phyloP scores from a whole-genome alignment of 2,888 invertebrate genomes.

The Perdita meconis region DNA sequence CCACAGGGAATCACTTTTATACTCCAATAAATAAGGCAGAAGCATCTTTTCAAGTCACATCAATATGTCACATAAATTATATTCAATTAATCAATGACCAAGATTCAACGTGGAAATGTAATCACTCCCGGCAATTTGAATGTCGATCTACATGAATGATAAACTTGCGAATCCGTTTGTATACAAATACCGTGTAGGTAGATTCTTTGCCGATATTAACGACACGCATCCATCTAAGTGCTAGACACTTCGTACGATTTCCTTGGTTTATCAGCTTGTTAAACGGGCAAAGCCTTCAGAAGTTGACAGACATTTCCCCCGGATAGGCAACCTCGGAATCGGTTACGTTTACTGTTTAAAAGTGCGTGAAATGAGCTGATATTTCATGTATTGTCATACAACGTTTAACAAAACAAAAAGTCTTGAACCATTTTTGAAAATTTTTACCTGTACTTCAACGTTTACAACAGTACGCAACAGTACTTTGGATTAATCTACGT shows the following conservation, averaged over 20 bases:
- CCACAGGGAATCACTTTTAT: neutral
- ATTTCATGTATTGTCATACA: neutral
- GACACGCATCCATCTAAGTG: constrained; percentile 51
- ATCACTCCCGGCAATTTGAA: neutral
- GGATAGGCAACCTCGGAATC: neutral
- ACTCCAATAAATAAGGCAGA: neutral
- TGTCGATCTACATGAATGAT: constrained; percentile 22
- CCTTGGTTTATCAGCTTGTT: constrained; percentile 35
- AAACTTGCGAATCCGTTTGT: neutral
- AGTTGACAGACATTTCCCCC: constrained; percentile 40
- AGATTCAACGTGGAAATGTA: neutral
- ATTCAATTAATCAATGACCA: neutral
- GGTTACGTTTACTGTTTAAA: neutral
- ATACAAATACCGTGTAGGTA: no score
- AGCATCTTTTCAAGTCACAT: neutral
- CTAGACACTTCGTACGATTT: constrained; percentile 42
- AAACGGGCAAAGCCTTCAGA: constrained; percentile 48
- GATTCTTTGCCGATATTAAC: constrained; percentile 22
- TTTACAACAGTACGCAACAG: no score
- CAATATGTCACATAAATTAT: neutral
- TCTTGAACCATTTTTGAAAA: no score
- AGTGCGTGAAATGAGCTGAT: no score
- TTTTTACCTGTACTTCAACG: no score
- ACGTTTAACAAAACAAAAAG: no score
- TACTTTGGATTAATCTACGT: no score